Evolutionary conservation across 2,797 vertebrate genomes (phyloP), one percentile per base, ranked within the genome.

Genomic region (Cryptoprocta ferox): DNA sequence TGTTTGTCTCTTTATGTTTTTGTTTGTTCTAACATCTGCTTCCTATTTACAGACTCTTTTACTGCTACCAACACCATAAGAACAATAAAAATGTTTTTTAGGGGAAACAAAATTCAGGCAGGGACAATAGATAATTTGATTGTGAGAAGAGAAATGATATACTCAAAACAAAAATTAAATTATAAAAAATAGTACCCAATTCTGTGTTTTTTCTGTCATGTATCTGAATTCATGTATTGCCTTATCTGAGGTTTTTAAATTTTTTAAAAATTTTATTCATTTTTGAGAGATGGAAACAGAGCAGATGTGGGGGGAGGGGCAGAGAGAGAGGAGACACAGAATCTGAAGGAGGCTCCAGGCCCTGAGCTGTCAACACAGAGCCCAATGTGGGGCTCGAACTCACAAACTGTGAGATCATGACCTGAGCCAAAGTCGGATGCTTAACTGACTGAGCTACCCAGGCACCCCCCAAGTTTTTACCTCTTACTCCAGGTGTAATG

Each of bases 401-500:
- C 12, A 48, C 48, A 48, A 48, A 48, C 48, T n/a, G n/a, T 48
- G 48, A 48, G 48, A 13, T 48, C 48, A 48, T 12, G 12, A 48
- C 48, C 48, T 48, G 48, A 48, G 48, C 48, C 48, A 2, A 48
- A 48, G 48, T 48, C 12, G 12, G 48, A 48, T 10, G 2, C 45
- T 48, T 48, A 48, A 48, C 45, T 10, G 10, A 48, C 45, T 13
- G 45, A 48, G 48, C n/a, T n/a, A n/a, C n/a, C n/a, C n/a, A n/a
- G n/a, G n/a, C n/a, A n/a, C n/a, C 48, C 48, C 48, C 12, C 11
- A 48, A 48, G 48, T 12, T 48, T 48, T 53, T 53, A 53, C 0
- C 2, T 18, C 21, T 0, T 19, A 3, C 19, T 18, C 24, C 6
- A 16, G 45, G 6, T 7, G 2, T 63, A 35, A 12, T 50, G 2